A percentile compares a stretch with the other conserved stretches of the same genome.
These are phyloP conservation scores for Ornithoptera priamus DNA, from an alignment of 2,888 invertebrate species.

Conservation along the genomic window DNA sequence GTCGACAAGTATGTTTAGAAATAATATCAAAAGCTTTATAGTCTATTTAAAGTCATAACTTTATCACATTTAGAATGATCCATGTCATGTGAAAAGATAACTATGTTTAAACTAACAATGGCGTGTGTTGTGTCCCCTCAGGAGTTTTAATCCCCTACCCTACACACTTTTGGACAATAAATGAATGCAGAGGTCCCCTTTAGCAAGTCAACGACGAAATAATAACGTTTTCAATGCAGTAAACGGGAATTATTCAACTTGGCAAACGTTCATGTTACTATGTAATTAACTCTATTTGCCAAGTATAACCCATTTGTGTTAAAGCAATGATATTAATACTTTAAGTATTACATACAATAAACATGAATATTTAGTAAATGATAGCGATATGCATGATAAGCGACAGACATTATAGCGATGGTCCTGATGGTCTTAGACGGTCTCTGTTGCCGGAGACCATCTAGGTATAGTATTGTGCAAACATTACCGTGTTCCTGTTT, in stretches of 20 bases:
- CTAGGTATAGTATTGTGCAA: no score
- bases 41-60: conserved; percentile 1
- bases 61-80: neutral
- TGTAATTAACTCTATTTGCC: conserved; percentile 16
- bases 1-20: neutral
- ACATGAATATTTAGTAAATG: no score
- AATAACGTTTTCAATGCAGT: conserved; percentile 63
- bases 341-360: no score
- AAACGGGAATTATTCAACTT: conserved; percentile 61
- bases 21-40: conserved; percentile 8
- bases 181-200: conserved; percentile 72
- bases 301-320: neutral
- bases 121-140: conserved; percentile 47
- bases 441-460: no score
- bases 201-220: conserved; percentile 65
- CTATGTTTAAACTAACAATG: conserved; percentile 58
- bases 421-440: no score
- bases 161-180: conserved; percentile 71
- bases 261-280: conserved; percentile 46
- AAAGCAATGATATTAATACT: no score
- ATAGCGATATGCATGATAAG: no score
- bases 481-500: no score
- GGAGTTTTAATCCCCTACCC: conserved; percentile 58
- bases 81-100: conserved; percentile 53
- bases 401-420: no score